Evolutionary conservation across 2,888 invertebrate species (phyloP).

Genomic region (Seira musarum): DNA sequence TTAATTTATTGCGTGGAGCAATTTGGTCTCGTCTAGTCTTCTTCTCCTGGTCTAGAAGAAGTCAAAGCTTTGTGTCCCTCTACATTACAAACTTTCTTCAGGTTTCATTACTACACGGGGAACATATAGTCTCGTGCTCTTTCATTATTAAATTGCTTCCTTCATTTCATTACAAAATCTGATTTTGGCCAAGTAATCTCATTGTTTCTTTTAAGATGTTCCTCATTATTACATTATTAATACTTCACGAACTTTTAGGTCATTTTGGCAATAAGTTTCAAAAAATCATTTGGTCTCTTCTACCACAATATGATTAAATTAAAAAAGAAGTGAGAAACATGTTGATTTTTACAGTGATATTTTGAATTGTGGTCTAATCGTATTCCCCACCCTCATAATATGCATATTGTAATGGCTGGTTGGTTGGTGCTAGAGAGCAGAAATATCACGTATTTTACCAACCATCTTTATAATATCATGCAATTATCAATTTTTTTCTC

Average conservation of each 20-base stretch:
- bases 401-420: neutral
- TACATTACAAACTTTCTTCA: no score
- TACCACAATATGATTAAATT: neutral
- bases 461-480: constrained; percentile 4
- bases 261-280: neutral
- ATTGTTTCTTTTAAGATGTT: neutral
- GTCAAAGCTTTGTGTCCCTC: no score
- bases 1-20: no score
- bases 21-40: no score
- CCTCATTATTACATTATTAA: constrained; percentile 1
- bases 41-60: no score
- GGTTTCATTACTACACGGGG: no score
- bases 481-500: constrained; percentile 5
- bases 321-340: neutral
- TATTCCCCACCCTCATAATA: neutral
- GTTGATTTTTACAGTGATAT: neutral
- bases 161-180: no score
- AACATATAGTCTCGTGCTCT: no score
- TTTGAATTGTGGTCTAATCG: neutral
- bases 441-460: constrained; percentile 1
- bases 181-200: no score
- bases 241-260: neutral
- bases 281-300: neutral
- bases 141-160: no score
- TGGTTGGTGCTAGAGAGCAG: neutral